Evolutionary conservation across 2,797 vertebrate genomes (phyloP).

Genomic region (Ptychobarbus kaznakovi): DNA sequence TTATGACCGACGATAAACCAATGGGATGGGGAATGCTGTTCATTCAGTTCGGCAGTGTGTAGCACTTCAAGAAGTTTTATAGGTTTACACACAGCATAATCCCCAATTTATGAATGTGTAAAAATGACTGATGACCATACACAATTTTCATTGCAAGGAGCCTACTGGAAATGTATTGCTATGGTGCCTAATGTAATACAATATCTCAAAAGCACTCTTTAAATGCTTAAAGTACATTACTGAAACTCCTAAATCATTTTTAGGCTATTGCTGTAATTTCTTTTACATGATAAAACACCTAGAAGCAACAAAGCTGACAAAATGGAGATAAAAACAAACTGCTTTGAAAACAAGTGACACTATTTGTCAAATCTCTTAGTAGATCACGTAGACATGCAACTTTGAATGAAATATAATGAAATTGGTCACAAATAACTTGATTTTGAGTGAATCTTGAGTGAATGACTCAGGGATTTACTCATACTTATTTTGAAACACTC

Average conservation of each 20-base stretch:
- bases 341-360: neutral
- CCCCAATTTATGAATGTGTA: constrained; percentile 36
- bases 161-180: constrained; percentile 16
- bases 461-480: neutral
- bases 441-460: neutral
- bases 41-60: neutral
- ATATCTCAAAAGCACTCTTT: neutral
- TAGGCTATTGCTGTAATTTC: neutral
- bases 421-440: neutral
- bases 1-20: constrained; percentile 4
- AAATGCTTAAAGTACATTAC: neutral
- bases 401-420: neutral
- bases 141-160: neutral
- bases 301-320: neutral
- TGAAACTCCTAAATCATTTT: neutral
- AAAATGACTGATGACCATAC: constrained; percentile 14
- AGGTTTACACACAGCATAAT: constrained; percentile 6
- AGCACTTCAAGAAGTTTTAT: neutral
- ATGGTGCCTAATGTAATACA: neutral
- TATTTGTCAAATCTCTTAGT: neutral
- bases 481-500: neutral
- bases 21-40: constrained; percentile 11
- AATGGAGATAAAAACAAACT: neutral
- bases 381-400: neutral
- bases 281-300: neutral